phyloP scores from a whole-genome alignment of 2,888 invertebrate genomes.

The Campopleginae sp. region DNA sequence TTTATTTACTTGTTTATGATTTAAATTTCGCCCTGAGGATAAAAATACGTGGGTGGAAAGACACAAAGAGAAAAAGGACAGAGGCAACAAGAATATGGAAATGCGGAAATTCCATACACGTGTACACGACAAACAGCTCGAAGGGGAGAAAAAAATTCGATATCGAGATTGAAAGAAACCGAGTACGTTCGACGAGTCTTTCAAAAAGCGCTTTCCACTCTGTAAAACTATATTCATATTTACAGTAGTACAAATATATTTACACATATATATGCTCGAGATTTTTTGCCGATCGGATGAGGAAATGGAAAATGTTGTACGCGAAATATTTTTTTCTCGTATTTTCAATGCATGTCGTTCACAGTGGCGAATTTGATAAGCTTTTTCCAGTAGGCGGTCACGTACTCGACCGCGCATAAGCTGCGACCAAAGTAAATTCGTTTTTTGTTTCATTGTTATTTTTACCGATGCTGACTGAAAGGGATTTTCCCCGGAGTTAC shows the following conservation, averaged over 20 bases:
- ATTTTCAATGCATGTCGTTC: slow-evolving; percentile 15
- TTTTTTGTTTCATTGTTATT: background rate
- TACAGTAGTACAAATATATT: background rate
- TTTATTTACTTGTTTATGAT: background rate
- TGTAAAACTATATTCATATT: slow-evolving; percentile 21
- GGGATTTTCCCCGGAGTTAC: slow-evolving; percentile 52
- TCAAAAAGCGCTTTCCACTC: slow-evolving; percentile 12
- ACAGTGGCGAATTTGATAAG: slow-evolving; percentile 60
- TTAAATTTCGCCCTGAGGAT: background rate
- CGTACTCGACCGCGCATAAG: slow-evolving; percentile 42
- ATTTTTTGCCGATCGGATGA: slow-evolving; percentile 47
- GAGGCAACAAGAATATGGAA: slow-evolving; percentile 22
- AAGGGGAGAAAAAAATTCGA: slow-evolving; percentile 4
- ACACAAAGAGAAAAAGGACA: slow-evolving; percentile 16
- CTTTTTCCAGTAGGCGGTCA: slow-evolving; percentile 59
- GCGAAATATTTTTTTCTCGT: background rate
- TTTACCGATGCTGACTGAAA: slow-evolving; percentile 18
- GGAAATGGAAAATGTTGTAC: slow-evolving; percentile 68
- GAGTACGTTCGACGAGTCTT: slow-evolving; percentile 23
- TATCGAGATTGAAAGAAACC: slow-evolving; percentile 48
- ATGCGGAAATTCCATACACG: slow-evolving; percentile 37
- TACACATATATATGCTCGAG: background rate
- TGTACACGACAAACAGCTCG: slow-evolving; percentile 33
- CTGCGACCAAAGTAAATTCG: background rate
- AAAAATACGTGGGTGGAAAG: slow-evolving; percentile 12